Base-by-base conservation (phyloP, 2,888 invertebrate species). In the Erebia ligea region DNA sequence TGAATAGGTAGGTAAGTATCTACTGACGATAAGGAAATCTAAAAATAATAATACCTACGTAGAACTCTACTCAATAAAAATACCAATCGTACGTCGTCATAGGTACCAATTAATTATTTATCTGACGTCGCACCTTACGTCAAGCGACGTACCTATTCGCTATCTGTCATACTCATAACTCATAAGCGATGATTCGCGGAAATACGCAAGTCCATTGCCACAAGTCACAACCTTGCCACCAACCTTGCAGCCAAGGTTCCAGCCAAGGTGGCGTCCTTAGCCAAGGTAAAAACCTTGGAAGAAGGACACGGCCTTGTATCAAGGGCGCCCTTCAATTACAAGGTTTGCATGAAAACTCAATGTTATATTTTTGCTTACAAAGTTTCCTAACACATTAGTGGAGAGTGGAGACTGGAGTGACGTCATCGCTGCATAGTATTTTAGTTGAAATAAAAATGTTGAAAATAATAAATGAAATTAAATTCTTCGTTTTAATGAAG, bases 271-370 rank as follows among this genome's bases (percentile, higher is more conserved):
- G 61, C 62, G 74, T 74, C 71, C 74, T 70, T 56, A 57, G 45
- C 69, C 63, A 73, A 73, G 73, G 72, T 70, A 57, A 64, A 61
- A 69, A 72, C 85, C 84, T 84, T 76, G 78, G 76, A 66, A 78
- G 79, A 78, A 79, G 81, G 77, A 70, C 70, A 69, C 64, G 75
- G 75, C 86, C 86, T 86, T 80, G 79, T 45, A 34, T 54, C 67
- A 70, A 80, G 78, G 84, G 76, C 79, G 64, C 69, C 80, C 80
- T 77, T 76, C 57, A 68, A 34, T n/a, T 34, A 34, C 73, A 71
- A 76, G 77, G 76, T 70, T 71, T 67, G 21, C n/a, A 65, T 17
- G 42, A 40, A 65, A 69, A 50, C 52, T 50, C 56, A 61, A 63
- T 73, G 65, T 59, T 65, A 63, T 59, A 40, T 52, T 61, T 67